Conservation (phyloP, 2,888 invertebrate species). For the Yponomeuta malinellus region DNA sequence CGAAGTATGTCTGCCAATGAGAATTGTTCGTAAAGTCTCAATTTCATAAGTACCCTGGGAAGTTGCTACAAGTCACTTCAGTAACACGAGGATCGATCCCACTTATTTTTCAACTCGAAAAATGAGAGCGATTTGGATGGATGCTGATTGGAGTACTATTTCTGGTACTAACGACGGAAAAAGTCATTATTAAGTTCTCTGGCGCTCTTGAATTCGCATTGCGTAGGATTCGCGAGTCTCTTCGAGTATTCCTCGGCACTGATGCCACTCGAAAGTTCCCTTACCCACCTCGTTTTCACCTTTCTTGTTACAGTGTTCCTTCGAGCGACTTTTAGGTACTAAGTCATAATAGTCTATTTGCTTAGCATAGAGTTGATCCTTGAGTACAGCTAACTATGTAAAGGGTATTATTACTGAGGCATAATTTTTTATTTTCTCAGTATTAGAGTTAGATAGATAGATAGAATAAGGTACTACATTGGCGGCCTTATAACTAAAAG, state of each 20-base stretch:
- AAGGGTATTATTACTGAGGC: too few species aligned
- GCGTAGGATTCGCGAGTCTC: slow-evolving; percentile 4
- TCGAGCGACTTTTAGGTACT: not conserved
- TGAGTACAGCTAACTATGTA: too few species aligned
- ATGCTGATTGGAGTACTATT: slow-evolving; percentile 12
- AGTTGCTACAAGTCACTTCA: not conserved
- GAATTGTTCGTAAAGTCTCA: not conserved
- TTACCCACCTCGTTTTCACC: not conserved
- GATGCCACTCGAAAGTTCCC: slow-evolving; percentile 8
- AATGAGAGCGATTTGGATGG: slow-evolving; percentile 5
- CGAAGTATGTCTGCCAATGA: not conserved
- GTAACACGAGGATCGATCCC: not conserved
- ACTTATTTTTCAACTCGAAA: not conserved
- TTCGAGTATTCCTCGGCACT: slow-evolving; percentile 4
- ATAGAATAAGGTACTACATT: too few species aligned
- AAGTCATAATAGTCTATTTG: too few species aligned
- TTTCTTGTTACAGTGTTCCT: not conserved
- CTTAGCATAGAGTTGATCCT: too few species aligned
- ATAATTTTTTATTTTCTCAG: too few species aligned
- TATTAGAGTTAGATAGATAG: too few species aligned
- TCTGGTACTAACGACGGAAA: slow-evolving; percentile 9
- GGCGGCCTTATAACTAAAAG: too few species aligned
- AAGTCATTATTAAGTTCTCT: slow-evolving; percentile 11
- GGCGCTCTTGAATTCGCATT: not conserved
- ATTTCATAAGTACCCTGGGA: not conserved